These are phyloP conservation scores for Lates japonicus DNA, from an alignment of 2,797 vertebrate species.

Conservation along the genomic window DNA sequence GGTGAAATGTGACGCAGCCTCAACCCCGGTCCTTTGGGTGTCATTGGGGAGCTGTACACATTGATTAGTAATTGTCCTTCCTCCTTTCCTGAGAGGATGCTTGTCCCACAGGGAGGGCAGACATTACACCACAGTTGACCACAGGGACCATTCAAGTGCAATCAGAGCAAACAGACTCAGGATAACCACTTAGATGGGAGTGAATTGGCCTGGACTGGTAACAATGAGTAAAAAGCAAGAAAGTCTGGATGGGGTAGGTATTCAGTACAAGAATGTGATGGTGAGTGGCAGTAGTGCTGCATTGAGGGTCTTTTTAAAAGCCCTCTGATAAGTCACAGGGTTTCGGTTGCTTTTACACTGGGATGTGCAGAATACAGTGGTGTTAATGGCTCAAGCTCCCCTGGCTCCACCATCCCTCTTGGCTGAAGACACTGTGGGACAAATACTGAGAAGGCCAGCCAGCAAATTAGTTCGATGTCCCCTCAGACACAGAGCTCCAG, in stretches of 20 bases:
- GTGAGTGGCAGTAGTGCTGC: not conserved
- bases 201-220: conserved; percentile 43
- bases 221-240: conserved; percentile 43
- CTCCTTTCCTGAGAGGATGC: conserved; percentile 64
- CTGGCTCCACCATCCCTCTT: conserved; percentile 12
- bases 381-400: conserved; percentile 4
- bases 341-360: conserved; percentile 20
- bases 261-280: conserved; percentile 35
- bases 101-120: conserved; percentile 69
- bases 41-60: conserved; percentile 62
- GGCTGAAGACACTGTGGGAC: not conserved
- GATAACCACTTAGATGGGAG: conserved; percentile 63
- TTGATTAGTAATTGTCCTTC: conserved; percentile 77
- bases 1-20: conserved; percentile 66
- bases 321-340: conserved; percentile 26
- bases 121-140: conserved; percentile 70
- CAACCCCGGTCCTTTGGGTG: conserved; percentile 56
- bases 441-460: conserved; percentile 2
- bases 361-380: conserved; percentile 9
- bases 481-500: not conserved
- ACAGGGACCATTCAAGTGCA: conserved; percentile 74
- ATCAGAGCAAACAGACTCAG: conserved; percentile 71
- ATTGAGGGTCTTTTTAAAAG: conserved; percentile 45
- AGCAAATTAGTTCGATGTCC: too few relatives aligned
- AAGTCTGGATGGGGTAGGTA: conserved; percentile 16